A percentile compares a stretch with the other conserved stretches of the same genome.
Evolutionary conservation across 2,113 vertebrate genomes (phyloP).

Genomic region (Taxidea taxus): DNA sequence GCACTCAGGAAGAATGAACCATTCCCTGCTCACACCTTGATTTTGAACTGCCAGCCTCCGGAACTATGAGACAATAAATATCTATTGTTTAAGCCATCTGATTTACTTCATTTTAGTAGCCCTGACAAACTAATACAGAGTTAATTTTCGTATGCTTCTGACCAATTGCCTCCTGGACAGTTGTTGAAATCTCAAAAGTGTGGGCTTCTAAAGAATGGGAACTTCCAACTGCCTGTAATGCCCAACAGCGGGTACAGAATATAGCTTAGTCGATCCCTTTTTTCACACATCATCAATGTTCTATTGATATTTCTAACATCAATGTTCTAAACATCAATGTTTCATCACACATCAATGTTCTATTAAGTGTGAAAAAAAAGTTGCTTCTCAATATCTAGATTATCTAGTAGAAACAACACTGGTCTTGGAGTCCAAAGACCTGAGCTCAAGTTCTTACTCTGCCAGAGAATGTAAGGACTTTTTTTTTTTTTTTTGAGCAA

Average conservation of each 20-base stretch:
- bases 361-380: not conserved
- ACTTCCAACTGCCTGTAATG: not conserved
- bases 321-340: too few relatives aligned
- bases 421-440: not conserved
- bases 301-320: too few relatives aligned
- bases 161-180: not conserved
- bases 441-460: not conserved
- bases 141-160: not conserved
- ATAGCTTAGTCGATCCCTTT: not conserved
- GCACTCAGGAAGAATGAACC: not conserved
- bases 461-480: not conserved
- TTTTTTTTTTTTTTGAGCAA: not conserved
- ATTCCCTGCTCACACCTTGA: not conserved
- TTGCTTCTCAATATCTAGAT: not conserved
- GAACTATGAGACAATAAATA: not conserved
- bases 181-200: not conserved
- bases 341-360: too few relatives aligned
- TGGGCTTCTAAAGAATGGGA: not conserved
- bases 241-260: not conserved
- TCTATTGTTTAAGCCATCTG: not conserved
- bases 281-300: not conserved
- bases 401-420: not conserved
- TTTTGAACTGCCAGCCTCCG: not conserved
- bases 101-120: not conserved
- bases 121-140: not conserved